A percentile compares a stretch with the other conserved stretches of the same genome.
Conservation (phyloP, 2,888 invertebrate genomes). For the Synanthedon vespiformis region DNA sequence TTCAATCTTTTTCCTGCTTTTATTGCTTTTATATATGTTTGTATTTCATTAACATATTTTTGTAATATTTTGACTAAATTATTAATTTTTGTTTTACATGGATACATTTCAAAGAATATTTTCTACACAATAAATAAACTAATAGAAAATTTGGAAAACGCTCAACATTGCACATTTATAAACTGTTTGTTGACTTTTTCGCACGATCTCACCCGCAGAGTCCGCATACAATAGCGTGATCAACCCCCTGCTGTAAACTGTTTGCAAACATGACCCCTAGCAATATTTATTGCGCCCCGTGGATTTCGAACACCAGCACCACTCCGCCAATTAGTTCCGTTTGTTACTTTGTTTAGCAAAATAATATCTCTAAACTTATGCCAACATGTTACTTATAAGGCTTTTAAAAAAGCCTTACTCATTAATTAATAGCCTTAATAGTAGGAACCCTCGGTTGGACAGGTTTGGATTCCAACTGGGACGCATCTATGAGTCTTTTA, state of each 20-base stretch:
- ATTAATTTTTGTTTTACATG: too few relatives aligned
- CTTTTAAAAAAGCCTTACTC: too few relatives aligned
- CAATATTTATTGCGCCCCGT: slow-evolving; percentile 7
- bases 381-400: neutral
- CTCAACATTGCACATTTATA: slow-evolving; percentile 5
- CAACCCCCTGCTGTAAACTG: slow-evolving; percentile 47
- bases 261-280: slow-evolving; percentile 46
- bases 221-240: slow-evolving; percentile 43
- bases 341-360: neutral
- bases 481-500: too few relatives aligned
- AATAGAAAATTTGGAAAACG: slow-evolving; percentile 1
- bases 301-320: neutral
- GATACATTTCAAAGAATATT: too few relatives aligned
- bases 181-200: slow-evolving; percentile 7
- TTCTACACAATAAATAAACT: too few relatives aligned
- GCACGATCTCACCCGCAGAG: slow-evolving; percentile 13
- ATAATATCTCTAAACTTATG: neutral
- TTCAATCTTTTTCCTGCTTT: too few relatives aligned
- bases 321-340: neutral
- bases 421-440: too few relatives aligned
- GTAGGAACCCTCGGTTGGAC: too few relatives aligned
- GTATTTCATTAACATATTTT: too few relatives aligned
- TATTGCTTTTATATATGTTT: too few relatives aligned
- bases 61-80: too few relatives aligned
- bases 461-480: too few relatives aligned